Evolutionary conservation across 2,797 vertebrate genomes (phyloP), one percentile per base, ranked within the genome.

Genomic region (Hydrolagus colliei): DNA sequence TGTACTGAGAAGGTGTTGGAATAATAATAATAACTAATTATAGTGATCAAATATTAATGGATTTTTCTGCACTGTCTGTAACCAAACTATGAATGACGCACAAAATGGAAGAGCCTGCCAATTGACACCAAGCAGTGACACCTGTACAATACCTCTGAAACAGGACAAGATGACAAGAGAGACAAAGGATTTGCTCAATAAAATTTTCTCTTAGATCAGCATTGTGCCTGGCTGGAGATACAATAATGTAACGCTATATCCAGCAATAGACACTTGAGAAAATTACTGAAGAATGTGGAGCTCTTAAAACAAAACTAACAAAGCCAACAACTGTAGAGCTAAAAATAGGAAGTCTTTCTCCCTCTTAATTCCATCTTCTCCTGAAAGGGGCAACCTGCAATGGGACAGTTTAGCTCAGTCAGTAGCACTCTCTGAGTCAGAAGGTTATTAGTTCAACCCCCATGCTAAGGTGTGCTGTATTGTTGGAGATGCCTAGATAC

Each of bases 11-110:
- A 35, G 13, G 14, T 35, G 62, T 82, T 35, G 68, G 27, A 67
- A 20, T 82, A 68, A 65, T 14, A 27, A 35, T 82, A 67, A 52
- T 52, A 67, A 82, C 79, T 82, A 82, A 67, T 82, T 82, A 65
- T 32, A 82, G 79, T 6, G 9, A 82, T 82, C 35, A 82, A 82
- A 82, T 82, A 82, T 82, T 82, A 82, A 82, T 11, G 9, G 14
- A 20, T 62, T 68, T 32, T 82, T 65, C 22, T 82, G 16, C 62
- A 67, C 35, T 82, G 67, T 82, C 63, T 82, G 16, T 82, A 82
- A 68, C 63, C 63, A 82, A 52, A 52, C 41, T 52, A 68, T 68
- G 41, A 68, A 65, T 20, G 79, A 82, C 68, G 79, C 68, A 4
- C 63, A 68, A 67, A 68, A 41, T 82, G 63, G 79, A 22, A 82